A percentile compares a stretch with the other conserved stretches of the same genome.
Conservation (phyloP, 2,113 vertebrate genomes). For the Xerus inauris region DNA sequence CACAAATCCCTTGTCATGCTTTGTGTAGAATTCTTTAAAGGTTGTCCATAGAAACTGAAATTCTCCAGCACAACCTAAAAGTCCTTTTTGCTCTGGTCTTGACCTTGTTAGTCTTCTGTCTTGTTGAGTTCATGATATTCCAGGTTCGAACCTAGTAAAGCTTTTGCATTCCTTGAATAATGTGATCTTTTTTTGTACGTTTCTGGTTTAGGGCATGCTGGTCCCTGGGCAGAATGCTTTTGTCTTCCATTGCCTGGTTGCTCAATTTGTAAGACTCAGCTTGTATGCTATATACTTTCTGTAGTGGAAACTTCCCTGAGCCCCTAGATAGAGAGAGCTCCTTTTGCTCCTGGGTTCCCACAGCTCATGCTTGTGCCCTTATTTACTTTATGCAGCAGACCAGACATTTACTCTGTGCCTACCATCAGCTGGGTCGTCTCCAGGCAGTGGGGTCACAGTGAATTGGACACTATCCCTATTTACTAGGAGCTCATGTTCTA, state of each 20-base stretch:
- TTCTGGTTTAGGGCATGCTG: not conserved
- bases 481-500: not conserved
- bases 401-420: not conserved
- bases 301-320: not conserved
- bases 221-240: not conserved
- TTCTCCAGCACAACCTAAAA: not conserved
- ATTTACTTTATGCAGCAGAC: not conserved
- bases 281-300: not conserved
- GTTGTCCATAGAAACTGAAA: not conserved
- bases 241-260: not conserved
- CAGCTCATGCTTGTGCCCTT: not conserved
- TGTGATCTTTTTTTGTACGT: not conserved
- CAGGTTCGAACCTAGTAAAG: not conserved
- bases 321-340: not conserved
- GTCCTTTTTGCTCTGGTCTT: not conserved
- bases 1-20: not conserved
- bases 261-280: not conserved
- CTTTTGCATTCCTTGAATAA: not conserved
- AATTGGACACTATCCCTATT: not conserved
- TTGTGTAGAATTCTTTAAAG: not conserved
- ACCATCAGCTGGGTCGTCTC: not conserved
- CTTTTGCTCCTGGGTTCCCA: not conserved
- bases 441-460: not conserved
- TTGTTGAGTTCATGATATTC: not conserved
- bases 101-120: not conserved